Base-by-base conservation (phyloP, 2,888 invertebrate species). In the Drosophila vallismaia region DNA sequence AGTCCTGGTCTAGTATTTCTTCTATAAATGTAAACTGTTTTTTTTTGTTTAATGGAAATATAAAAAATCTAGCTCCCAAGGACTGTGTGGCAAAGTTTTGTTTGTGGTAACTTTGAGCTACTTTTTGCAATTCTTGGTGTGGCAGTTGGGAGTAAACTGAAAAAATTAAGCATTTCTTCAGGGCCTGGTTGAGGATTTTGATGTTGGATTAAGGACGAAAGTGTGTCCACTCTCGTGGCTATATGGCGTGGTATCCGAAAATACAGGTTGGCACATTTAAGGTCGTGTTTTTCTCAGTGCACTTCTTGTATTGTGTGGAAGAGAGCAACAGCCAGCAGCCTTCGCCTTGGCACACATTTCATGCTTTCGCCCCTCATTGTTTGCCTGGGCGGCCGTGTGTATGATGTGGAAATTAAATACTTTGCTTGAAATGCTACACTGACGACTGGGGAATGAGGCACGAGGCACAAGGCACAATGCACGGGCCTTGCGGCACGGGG, bases 281-380 rank as follows among this genome's bases (percentile, higher is more conserved):
- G n/a, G 36, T 31, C 9, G 8, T 10, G 40, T 26, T 14, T 46
- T 60, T 54, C 19, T 9, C 33, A 31, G 40, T 42, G 62, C 40
- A 19, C 40, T 8, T 33, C 51, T 8, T 44, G 6, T 24, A 36
- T 10, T 14, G 10, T 55, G 51, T 48, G 50, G 44, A 66, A 55
- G 10, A 42, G 64, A 53, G 66, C 60, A 64, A 29, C 52, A 66
- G 59, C 54, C n/a, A 55, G 44, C 74, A 88, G 88, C 88, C 84
- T 88, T 84, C 88, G 88, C 84, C 84, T 84, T 84, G 88, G 88
- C 84, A 84, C 71, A 88, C 80, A 85, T 88, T 88, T 86, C 58
- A 73, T 60, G 82, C 64, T 67, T 51, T 68, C 59, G 45, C 51
- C 40, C 36, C 28, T 67, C 74, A 50, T 72, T 74, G 68, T 74